Conservation (phyloP, 2,113 vertebrate genomes). For the Cottus gobio region DNA sequence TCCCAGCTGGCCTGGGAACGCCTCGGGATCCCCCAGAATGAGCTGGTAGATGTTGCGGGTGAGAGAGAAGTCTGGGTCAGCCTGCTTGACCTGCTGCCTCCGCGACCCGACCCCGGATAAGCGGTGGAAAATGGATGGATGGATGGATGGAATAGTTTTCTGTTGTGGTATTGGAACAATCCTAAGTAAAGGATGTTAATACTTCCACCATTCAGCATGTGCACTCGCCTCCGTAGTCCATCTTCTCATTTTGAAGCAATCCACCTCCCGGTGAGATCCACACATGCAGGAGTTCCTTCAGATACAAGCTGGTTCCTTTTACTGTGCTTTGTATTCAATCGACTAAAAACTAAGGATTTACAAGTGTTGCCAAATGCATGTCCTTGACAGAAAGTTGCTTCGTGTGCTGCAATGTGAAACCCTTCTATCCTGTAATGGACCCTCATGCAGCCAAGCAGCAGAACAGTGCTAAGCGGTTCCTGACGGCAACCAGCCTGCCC, state of each 20-base stretch:
- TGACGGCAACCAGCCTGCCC: constrained; percentile 7
- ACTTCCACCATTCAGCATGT: neutral
- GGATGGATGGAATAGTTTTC: neutral
- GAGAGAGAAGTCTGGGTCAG: too few species aligned
- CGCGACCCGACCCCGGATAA: too few species aligned
- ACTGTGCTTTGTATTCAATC: constrained; percentile 48
- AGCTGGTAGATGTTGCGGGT: too few species aligned
- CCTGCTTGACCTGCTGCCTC: too few species aligned
- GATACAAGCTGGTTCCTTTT: constrained; percentile 61
- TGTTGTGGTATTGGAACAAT: neutral
- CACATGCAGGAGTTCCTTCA: constrained; percentile 34
- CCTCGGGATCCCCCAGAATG: too few species aligned
- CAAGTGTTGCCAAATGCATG: constrained; percentile 36
- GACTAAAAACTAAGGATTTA: constrained; percentile 50
- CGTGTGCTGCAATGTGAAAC: constrained; percentile 37
- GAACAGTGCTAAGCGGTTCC: neutral
- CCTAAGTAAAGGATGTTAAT: neutral
- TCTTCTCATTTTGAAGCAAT: constrained; percentile 45
- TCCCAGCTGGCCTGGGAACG: too few species aligned
- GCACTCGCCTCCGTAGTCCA: neutral
- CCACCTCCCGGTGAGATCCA: constrained; percentile 20
- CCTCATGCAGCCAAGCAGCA: constrained; percentile 27
- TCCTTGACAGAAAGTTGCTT: constrained; percentile 44
- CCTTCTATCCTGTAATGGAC: constrained; percentile 30
- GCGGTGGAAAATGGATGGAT: too few species aligned